phyloP scores from a whole-genome alignment of 2,797 vertebrate species.

The Smutsia gigantea region DNA sequence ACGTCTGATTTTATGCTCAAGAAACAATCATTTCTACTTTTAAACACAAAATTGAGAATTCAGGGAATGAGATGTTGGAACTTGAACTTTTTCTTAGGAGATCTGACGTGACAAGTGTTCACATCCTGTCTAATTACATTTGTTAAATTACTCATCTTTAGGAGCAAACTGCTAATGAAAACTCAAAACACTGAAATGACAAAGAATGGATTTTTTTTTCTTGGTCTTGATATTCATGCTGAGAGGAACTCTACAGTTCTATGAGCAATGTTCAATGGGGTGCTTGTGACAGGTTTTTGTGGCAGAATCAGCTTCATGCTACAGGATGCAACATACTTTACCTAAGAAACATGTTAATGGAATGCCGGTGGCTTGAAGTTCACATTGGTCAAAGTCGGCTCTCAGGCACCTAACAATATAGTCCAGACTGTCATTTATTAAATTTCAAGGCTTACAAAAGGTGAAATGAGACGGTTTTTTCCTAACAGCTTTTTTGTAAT shows the following conservation, averaged over 20 bases:
- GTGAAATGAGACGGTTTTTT: not conserved
- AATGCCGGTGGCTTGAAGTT: not conserved
- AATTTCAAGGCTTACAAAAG: not conserved
- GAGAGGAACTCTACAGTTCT: not conserved
- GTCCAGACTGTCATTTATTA: not conserved
- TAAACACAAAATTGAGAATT: conserved; percentile 40
- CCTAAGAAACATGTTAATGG: not conserved
- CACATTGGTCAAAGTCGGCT: not conserved
- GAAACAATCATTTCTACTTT: conserved; percentile 61
- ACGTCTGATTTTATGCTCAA: conserved; percentile 16
- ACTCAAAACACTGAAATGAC: conserved; percentile 25
- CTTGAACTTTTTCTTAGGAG: not conserved
- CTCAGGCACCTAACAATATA: not conserved
- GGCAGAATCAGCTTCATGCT: not conserved
- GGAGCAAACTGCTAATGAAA: conserved; percentile 53
- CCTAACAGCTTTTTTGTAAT: not conserved
- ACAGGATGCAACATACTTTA: not conserved
- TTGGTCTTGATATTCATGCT: not conserved
- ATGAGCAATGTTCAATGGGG: not conserved
- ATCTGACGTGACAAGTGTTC: conserved; percentile 38
- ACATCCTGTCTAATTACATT: conserved; percentile 12
- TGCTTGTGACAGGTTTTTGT: not conserved
- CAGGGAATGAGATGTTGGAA: not conserved
- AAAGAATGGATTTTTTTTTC: not conserved
- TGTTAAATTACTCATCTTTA: conserved; percentile 51